Base-by-base conservation (phyloP, 2,888 invertebrate species). In the Mesochorus sp. region DNA sequence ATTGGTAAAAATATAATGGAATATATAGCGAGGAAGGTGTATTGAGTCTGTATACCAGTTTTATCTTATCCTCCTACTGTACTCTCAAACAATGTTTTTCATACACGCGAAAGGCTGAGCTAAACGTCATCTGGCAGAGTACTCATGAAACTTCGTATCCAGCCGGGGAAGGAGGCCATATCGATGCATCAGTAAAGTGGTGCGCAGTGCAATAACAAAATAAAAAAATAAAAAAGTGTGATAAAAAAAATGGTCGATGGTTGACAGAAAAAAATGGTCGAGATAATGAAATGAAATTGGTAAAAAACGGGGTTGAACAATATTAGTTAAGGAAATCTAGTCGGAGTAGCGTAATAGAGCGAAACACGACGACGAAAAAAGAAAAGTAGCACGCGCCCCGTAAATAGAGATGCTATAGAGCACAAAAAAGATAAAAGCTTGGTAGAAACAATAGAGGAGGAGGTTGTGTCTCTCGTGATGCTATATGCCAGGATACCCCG, bases 401-500 rank as follows among this genome's bases (percentile, higher is more conserved):
- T 61, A 37, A 44, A 61, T 51, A 14, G 47, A 14, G 64, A 34
- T 26, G 31, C 44, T 14, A 14, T 37, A 39, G 47, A 0, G 39
- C n/a, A 53, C 39, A 53, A 62, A 47, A 44, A 24, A 24, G 49
- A 59, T 49, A 53, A 53, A 53, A 68, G 62, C 42, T 67, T 44
- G 71, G 44, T 39, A 39, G n/a, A 42, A 42, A 67, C 39, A 67
- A 42, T 10, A 42, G 5, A 53, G 26, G 66, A 34, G 17, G 26
- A 67, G 53, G 42, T 62, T 47, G 47, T 34, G 31, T 42, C 28
- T 17, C 19, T 26, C 42, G 3, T 12, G 12, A 42, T 55, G 12
- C 12, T 26, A 53, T 55, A 31, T 17, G 28, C 31, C 24, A 34
- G 51, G 28, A 71, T 67, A 77, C 67, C 51, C 62, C 47, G 72